phyloP scores from a whole-genome alignment of 2,888 invertebrate species.

The Phymatocera aterrima region DNA sequence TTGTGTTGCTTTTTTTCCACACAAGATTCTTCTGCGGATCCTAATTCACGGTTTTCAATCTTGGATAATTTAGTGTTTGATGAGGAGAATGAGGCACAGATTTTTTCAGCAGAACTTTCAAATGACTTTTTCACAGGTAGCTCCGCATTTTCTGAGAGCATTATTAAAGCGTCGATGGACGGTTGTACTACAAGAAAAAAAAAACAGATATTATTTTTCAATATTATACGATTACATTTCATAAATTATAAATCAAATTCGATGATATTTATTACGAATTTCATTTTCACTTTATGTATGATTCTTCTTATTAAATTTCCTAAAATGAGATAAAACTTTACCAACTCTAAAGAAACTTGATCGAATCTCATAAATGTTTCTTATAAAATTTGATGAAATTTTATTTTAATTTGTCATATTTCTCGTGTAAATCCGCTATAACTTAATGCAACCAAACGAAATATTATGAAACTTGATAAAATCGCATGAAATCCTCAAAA shows the following conservation, averaged over 20 bases:
- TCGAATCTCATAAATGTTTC: background rate
- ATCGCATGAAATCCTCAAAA: background rate
- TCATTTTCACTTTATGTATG: background rate
- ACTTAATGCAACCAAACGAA: too few relatives aligned
- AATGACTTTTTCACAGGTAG: conserved; percentile 23
- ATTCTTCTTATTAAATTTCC: background rate
- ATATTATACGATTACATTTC: too few relatives aligned
- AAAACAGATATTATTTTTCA: background rate
- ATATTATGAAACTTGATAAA: background rate
- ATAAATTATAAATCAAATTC: too few relatives aligned
- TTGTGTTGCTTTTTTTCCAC: conserved; percentile 3
- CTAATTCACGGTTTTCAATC: background rate
- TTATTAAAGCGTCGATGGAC: conserved; percentile 60
- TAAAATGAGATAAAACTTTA: background rate
- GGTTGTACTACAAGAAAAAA: conserved; percentile 56
- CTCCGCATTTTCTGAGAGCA: conserved; percentile 57
- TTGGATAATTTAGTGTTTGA: background rate
- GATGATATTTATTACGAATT: background rate
- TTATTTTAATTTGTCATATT: background rate
- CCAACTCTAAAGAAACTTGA: background rate
- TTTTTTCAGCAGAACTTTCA: background rate
- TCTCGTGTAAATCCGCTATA: too few relatives aligned
- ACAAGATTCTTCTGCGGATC: background rate
- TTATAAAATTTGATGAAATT: background rate
- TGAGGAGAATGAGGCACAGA: background rate